Conservation (phyloP, 2,888 invertebrate genomes). For the Synanthedon tipuliformis region DNA sequence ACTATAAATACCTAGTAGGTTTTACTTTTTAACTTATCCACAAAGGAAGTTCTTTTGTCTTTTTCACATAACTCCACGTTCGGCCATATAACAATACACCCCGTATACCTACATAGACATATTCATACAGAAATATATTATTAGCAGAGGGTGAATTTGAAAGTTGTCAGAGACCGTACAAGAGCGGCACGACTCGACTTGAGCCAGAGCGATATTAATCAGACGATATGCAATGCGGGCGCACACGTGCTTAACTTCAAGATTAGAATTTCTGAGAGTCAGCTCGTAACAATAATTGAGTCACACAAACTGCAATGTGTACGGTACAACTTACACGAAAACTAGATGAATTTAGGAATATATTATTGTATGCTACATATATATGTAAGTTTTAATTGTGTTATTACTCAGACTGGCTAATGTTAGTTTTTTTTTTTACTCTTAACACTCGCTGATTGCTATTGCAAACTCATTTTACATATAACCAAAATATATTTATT, state of each 20-base stretch:
- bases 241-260: slow-evolving; percentile 43
- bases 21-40: no score
- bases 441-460: no score
- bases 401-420: no score
- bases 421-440: no score
- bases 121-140: not conserved
- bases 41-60: no score
- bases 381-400: no score
- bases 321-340: slow-evolving; percentile 2
- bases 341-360: not conserved
- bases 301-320: slow-evolving; percentile 34
- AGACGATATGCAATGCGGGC: slow-evolving; percentile 48
- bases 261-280: slow-evolving; percentile 46
- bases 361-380: no score
- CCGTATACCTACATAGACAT: slow-evolving; percentile 1
- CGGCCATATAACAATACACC: no score
- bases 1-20: no score
- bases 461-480: no score
- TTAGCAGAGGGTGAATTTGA: slow-evolving; percentile 22
- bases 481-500: no score
- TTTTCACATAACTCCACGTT: no score
- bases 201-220: slow-evolving; percentile 46
- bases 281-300: slow-evolving; percentile 51
- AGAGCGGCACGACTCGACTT: slow-evolving; percentile 17
- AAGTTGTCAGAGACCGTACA: slow-evolving; percentile 47